These are phyloP conservation scores for Penaeus chinensis DNA, from an alignment of 1,140 invertebrate species.

Conservation along the genomic window DNA sequence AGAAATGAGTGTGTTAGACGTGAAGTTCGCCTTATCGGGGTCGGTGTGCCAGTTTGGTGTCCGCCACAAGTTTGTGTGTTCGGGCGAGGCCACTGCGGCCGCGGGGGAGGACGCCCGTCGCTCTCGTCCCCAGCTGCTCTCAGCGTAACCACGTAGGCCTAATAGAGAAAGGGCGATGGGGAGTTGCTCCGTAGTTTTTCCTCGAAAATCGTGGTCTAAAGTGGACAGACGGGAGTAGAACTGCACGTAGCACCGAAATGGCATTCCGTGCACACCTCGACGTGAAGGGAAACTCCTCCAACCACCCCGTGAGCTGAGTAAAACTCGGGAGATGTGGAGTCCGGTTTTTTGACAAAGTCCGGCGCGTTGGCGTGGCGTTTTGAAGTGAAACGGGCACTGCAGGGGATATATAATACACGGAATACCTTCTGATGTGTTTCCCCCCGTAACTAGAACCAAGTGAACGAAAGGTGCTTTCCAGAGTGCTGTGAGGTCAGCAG, in stretches of 20 bases:
- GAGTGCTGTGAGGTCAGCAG: too few species aligned
- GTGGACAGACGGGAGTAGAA: background rate
- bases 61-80: slow-evolving; percentile 59
- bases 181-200: slow-evolving; percentile 41
- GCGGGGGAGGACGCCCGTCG: slow-evolving; percentile 6
- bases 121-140: slow-evolving; percentile 54
- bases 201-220: slow-evolving; percentile 10
- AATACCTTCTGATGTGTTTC: background rate
- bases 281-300: background rate
- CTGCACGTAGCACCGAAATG: background rate
- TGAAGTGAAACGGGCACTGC: slow-evolving; percentile 45
- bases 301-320: slow-evolving; percentile 24
- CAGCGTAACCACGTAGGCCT: slow-evolving; percentile 59
- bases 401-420: background rate
- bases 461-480: background rate
- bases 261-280: slow-evolving; percentile 18
- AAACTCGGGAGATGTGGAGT: slow-evolving; percentile 41
- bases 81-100: slow-evolving; percentile 42
- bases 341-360: slow-evolving; percentile 55
- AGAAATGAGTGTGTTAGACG: background rate
- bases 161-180: slow-evolving; percentile 37
- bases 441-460: background rate
- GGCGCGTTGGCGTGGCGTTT: slow-evolving; percentile 49
- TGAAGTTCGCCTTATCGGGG: slow-evolving; percentile 44
- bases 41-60: slow-evolving; percentile 58